These are phyloP conservation scores for Temnothorax longispinosus DNA, from an alignment of 1,140 invertebrate species.

Conservation along the genomic window DNA sequence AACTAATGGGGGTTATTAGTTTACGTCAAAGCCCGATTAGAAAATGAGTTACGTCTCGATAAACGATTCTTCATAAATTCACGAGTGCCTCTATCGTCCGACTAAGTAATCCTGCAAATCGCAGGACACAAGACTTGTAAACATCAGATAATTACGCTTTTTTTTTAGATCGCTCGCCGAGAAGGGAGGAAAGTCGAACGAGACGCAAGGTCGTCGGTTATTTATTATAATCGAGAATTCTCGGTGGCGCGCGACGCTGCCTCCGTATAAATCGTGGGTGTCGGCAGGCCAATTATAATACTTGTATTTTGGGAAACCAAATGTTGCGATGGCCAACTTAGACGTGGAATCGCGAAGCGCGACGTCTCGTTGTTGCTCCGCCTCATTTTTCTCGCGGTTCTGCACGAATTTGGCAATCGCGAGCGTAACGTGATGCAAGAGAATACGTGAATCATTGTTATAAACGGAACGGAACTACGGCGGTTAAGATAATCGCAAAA, in stretches of 20 bases:
- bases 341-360: background rate
- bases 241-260: conserved; percentile 17
- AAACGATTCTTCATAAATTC: background rate
- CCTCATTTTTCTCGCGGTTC: conserved; percentile 60
- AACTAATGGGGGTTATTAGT: conserved; percentile 20
- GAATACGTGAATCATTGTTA: conserved; percentile 31
- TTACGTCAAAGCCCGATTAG: background rate
- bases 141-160: background rate
- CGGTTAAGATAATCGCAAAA: background rate
- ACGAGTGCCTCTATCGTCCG: too few relatives aligned
- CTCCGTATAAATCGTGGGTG: conserved; percentile 63
- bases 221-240: conserved; percentile 60
- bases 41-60: conserved; percentile 22
- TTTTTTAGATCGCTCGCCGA: conserved; percentile 12
- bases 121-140: background rate
- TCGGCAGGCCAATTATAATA: conserved; percentile 68
- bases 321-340: conserved; percentile 49
- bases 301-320: conserved; percentile 64
- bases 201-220: conserved; percentile 55
- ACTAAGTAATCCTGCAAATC: background rate
- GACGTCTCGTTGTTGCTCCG: background rate
- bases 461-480: background rate
- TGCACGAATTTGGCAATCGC: conserved; percentile 64
- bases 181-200: conserved; percentile 6
- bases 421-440: conserved; percentile 51